Conservation (phyloP, 1,140 invertebrate species). For the Lucilia cuprina region DNA sequence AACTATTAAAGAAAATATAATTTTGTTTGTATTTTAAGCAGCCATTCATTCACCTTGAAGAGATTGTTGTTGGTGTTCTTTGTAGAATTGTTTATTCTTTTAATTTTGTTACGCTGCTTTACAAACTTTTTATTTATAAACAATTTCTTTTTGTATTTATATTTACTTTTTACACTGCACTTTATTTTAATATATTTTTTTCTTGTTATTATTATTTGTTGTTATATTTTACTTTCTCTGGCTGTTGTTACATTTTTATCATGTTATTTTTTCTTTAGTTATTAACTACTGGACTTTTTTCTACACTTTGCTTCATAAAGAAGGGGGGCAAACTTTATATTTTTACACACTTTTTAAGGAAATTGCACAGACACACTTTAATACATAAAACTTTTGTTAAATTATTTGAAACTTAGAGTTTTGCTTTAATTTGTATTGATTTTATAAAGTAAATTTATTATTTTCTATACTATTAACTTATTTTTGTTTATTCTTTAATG, state of each 20-base stretch:
- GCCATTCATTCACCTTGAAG: slow-evolving; percentile 15
- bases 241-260: not conserved
- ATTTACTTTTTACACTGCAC: not conserved
- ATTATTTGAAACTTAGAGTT: not conserved
- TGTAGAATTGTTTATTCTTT: not conserved
- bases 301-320: not conserved
- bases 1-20: not conserved
- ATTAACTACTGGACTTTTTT: not conserved
- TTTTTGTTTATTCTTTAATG: not conserved
- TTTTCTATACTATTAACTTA: not conserved
- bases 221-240: not conserved
- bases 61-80: not conserved
- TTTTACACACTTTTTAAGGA: not conserved
- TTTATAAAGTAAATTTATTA: not conserved
- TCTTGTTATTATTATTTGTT: not conserved
- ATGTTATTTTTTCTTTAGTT: not conserved
- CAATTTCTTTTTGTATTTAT: not conserved
- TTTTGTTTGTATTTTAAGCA: not conserved
- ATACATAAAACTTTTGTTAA: too few relatives aligned
- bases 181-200: not conserved
- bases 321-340: not conserved
- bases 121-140: not conserved
- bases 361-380: not conserved
- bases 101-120: not conserved
- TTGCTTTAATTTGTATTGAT: not conserved